Conservation (phyloP, 23 tunicate genomes). For the Trididemnum clinides region DNA sequence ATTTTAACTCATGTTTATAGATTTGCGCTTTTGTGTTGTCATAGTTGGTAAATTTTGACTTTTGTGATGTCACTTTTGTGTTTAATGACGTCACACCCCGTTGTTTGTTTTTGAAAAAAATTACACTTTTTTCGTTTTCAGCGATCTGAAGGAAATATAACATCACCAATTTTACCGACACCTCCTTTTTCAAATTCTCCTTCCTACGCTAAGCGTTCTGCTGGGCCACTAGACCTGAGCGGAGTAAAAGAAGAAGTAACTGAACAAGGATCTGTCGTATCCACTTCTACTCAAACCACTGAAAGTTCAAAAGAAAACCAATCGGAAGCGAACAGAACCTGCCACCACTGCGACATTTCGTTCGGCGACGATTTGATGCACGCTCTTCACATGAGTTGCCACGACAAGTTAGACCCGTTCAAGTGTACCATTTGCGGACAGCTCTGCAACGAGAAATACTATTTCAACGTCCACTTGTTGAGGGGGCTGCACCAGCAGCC, state of each 20-base stretch:
- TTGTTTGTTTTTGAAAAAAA: no score
- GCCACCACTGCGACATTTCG: conserved; percentile 79
- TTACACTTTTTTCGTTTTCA: conserved; percentile 19
- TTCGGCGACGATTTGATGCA: conserved; percentile 95
- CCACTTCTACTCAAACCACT: conserved; percentile 47
- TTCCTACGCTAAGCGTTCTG: conserved; percentile 18
- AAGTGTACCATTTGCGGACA: conserved; percentile 94
- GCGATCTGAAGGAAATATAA: conserved; percentile 23
- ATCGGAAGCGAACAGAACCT: conserved; percentile 46
- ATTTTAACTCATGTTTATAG: no score
- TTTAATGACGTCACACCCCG: no score
- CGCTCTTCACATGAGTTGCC: conserved; percentile 97
- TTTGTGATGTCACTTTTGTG: no score
- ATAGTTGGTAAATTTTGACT: no score
- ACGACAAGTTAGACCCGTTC: conserved; percentile 85
- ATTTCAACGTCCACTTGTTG: conserved; percentile 91
- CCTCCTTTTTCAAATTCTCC: conserved; percentile 67
- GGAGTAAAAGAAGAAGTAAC: conserved; percentile 49
- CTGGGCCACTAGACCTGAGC: conserved; percentile 57
- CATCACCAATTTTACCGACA: conserved; percentile 52
- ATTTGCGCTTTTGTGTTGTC: no score
- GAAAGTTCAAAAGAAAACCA: neutral
- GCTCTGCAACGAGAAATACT: conserved; percentile 89
- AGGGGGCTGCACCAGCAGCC: conserved; percentile 75
- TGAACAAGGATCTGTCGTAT: neutral